A percentile compares a stretch with the other conserved stretches of the same genome.
These are phyloP conservation scores for Silurus lanzhouensis DNA, from an alignment of 2,797 vertebrate species.

Conservation along the genomic window DNA sequence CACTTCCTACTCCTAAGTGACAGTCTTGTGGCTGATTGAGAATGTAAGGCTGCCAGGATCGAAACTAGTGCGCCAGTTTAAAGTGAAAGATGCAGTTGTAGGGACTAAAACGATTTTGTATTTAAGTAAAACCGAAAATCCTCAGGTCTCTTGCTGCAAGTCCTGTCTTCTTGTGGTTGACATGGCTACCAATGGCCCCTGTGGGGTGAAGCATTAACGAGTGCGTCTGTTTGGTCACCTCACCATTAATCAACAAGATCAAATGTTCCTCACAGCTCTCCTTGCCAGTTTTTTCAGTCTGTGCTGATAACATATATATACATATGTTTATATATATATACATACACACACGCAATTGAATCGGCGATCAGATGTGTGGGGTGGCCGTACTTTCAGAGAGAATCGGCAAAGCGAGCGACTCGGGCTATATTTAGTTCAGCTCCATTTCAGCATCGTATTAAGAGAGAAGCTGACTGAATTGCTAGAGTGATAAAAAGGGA, in stretches of 20 bases:
- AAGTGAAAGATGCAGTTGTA: neutral
- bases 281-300: neutral
- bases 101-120: neutral
- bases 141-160: neutral
- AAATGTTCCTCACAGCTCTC: constrained; percentile 29
- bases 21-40: constrained; percentile 8
- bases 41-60: neutral
- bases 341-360: neutral
- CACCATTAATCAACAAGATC: constrained; percentile 42
- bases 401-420: constrained; percentile 17
- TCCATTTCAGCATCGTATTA: constrained; percentile 35
- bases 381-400: constrained; percentile 16
- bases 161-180: constrained; percentile 24
- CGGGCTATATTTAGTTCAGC: constrained; percentile 43
- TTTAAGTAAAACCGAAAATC: neutral
- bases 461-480: constrained; percentile 29
- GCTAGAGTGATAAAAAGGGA: constrained; percentile 23
- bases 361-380: constrained; percentile 25
- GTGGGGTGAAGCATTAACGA: constrained; percentile 29
- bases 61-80: neutral
- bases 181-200: constrained; percentile 32
- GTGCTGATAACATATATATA: neutral
- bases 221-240: constrained; percentile 33
- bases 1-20: constrained; percentile 17
- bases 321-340: too few relatives aligned